phyloP scores from a whole-genome alignment of 2,888 invertebrate species.

The Hyppa rectilinea region DNA sequence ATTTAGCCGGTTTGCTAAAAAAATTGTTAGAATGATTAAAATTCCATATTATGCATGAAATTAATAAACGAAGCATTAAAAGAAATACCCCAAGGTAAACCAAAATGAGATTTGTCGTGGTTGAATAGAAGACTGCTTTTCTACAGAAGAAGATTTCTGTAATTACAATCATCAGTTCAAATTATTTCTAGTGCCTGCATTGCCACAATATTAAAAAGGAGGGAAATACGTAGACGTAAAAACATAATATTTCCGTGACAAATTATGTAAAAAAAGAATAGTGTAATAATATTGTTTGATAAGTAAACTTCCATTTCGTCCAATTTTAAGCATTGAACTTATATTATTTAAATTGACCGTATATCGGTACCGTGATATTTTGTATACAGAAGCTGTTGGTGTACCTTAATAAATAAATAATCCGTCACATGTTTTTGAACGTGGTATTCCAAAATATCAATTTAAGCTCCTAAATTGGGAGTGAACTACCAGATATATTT shows the following conservation, averaged over 20 bases:
- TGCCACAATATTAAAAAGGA: not conserved
- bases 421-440: conserved; percentile 5
- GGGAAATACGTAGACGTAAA: not conserved
- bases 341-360: not conserved
- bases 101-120: not conserved
- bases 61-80: not conserved
- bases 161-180: not conserved
- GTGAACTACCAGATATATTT: conserved; percentile 62
- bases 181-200: not conserved
- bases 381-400: too few species aligned
- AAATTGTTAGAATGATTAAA: not conserved
- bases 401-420: too few species aligned
- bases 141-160: not conserved
- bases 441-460: conserved; percentile 38
- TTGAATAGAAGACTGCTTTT: not conserved
- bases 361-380: too few species aligned
- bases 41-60: not conserved
- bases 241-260: not conserved
- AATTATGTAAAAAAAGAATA: conserved; percentile 6
- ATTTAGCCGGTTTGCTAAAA: not conserved
- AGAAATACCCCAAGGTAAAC: not conserved
- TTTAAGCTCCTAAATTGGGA: conserved; percentile 14
- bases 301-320: conserved; percentile 23
- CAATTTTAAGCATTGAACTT: conserved; percentile 16
- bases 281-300: conserved; percentile 15